Evolutionary conservation across 2,888 invertebrate genomes (phyloP), one percentile per base, ranked within the genome.

Genomic region (Alsophila aescularia): DNA sequence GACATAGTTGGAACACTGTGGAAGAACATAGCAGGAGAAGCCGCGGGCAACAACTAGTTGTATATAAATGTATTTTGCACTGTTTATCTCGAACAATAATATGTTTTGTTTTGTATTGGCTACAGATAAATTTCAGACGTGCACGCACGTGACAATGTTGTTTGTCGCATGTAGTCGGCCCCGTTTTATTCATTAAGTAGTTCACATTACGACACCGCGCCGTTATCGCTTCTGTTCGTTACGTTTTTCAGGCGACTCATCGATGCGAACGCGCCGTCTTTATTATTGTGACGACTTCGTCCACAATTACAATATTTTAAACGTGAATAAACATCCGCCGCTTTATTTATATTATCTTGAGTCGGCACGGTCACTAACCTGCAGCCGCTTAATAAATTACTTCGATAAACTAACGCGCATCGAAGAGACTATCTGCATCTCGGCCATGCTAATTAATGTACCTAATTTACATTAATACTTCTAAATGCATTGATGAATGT

Each of bases 311-410:
- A 41, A 67, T 65, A 67, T 67, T 70, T 69, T 69, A 53, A n/a
- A 51, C 62, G 52, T 24, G 53, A 44, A 58, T 69, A 67, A 70
- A 69, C 69, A 71, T 74, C 67, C 68, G 70, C 48, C 66, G 61
- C 61, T 58, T 57, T 69, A 63, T 70, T 68, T 67, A 60, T 64
- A n/a, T 64, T 72, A 64, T 67, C 66, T 72, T 69, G 62, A 68
- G 48, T 29, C 49, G 48, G 43, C 18, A 57, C 71, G 77, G 75
- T 75, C 75, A 75, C 56, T 72, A 70, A 78, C 76, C 77, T 65
- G 55, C 50, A 60, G 44, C 34, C 42, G 60, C 57, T 52, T 55
- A 60, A 69, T 70, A 66, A 68, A 70, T 69, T 67, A 65, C 62
- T 56, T 55, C 58, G 72, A 74, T 75, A 72, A 61, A 66, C 59